phyloP scores from a whole-genome alignment of 2,797 vertebrate genomes.

The Phataginus tetradactyla region DNA sequence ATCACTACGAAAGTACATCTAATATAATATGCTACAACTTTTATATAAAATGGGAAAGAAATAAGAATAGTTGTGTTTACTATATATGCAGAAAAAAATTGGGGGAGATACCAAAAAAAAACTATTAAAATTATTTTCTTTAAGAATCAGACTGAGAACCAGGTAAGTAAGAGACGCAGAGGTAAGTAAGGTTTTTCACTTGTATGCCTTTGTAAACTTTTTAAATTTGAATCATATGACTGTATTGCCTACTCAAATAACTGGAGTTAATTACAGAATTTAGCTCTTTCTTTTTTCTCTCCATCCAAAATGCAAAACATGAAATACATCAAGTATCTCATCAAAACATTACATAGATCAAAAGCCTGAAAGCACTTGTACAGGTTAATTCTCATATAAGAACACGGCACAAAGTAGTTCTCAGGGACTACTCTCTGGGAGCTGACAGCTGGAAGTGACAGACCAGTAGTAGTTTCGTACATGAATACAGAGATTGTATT shows the following conservation, averaged over 20 bases:
- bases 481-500: background rate
- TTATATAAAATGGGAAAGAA: background rate
- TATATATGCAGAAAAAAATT: background rate
- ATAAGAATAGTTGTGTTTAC: background rate
- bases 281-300: background rate
- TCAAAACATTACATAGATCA: background rate
- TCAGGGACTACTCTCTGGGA: background rate
- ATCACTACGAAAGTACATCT: background rate
- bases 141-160: background rate
- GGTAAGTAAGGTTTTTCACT: background rate
- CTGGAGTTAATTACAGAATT: background rate
- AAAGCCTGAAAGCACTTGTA: background rate
- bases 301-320: constrained; percentile 1
- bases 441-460: background rate
- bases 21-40: background rate
- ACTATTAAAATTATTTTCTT: background rate
- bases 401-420: constrained; percentile 1
- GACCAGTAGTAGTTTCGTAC: background rate
- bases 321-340: background rate
- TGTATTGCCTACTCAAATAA: background rate
- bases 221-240: background rate
- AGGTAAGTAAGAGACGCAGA: background rate
- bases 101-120: background rate
- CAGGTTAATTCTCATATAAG: background rate
- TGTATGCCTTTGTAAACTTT: background rate